These are phyloP conservation scores for Upupa epops DNA, from an alignment of 2,113 vertebrate genomes.

Conservation along the genomic window DNA sequence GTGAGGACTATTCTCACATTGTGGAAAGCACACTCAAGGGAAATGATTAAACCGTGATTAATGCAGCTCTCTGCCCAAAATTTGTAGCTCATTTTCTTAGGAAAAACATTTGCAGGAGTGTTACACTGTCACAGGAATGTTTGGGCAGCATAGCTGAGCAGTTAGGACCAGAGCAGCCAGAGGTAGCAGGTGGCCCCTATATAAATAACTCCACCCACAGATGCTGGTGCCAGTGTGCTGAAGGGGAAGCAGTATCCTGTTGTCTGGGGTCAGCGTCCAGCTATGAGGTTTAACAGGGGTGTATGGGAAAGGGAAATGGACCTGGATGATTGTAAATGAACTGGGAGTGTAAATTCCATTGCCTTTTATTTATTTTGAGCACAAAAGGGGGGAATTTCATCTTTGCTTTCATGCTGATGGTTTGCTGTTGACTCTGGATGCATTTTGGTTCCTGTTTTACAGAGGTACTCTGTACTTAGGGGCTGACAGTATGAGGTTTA, in stretches of 20 bases:
- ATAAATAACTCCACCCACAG: not conserved
- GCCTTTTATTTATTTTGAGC: not conserved
- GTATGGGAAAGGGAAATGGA: not conserved
- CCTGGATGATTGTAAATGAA: not conserved
- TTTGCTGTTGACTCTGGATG: not conserved
- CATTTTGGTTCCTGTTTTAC: not conserved
- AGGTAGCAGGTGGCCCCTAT: not conserved
- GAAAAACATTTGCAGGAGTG: conserved; percentile 37
- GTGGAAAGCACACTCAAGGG: conserved; percentile 52
- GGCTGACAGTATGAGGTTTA: no score
- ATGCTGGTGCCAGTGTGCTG: accelerated
- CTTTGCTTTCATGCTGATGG: not conserved
- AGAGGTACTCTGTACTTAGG: no score
- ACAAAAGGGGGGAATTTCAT: not conserved
- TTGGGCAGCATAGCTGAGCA: not conserved
- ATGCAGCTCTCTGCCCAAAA: conserved; percentile 37
- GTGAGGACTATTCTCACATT: conserved; percentile 1
- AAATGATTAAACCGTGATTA: conserved; percentile 69
- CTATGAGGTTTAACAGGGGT: not conserved
- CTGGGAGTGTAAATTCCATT: not conserved
- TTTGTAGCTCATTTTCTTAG: conserved; percentile 55
- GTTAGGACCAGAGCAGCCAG: not conserved
- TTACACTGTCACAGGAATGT: not conserved
- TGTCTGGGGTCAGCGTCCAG: not conserved
- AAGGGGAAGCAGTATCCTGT: not conserved